phyloP scores from a whole-genome alignment of 2,113 vertebrate species.

The Chaenocephalus aceratus region DNA sequence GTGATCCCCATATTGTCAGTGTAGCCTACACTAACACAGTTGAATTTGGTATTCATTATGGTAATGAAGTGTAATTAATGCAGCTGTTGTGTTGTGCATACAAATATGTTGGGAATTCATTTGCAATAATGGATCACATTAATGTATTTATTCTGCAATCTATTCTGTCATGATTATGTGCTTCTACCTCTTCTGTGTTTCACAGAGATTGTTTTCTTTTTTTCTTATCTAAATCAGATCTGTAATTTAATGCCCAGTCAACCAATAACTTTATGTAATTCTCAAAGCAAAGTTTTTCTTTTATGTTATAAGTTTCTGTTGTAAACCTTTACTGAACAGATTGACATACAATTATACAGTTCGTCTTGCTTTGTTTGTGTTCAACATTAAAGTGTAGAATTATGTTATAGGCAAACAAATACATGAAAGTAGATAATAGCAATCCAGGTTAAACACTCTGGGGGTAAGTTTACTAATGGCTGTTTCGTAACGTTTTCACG shows the following conservation, averaged over 20 bases:
- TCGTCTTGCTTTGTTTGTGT: neutral
- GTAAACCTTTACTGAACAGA: slow-evolving; percentile 2
- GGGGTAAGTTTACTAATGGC: slow-evolving; percentile 48
- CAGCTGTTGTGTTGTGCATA: slow-evolving; percentile 37
- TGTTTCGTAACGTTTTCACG: slow-evolving; percentile 30
- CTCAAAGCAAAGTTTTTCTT: neutral
- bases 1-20: too few relatives aligned
- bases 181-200: neutral
- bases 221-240: neutral
- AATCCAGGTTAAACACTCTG: slow-evolving; percentile 23
- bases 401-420: slow-evolving; percentile 2
- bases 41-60: slow-evolving; percentile 48
- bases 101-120: slow-evolving; percentile 36
- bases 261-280: neutral
- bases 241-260: slow-evolving; percentile 21
- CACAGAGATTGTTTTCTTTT: neutral
- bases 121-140: slow-evolving; percentile 35
- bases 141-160: slow-evolving; percentile 27
- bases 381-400: neutral
- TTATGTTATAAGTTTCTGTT: neutral
- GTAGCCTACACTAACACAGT: too few relatives aligned
- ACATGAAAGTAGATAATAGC: slow-evolving; percentile 35
- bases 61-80: slow-evolving; percentile 53
- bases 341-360: slow-evolving; percentile 7
- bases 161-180: slow-evolving; percentile 17